phyloP scores from a whole-genome alignment of 2,113 vertebrate species.

The Lota lota region DNA sequence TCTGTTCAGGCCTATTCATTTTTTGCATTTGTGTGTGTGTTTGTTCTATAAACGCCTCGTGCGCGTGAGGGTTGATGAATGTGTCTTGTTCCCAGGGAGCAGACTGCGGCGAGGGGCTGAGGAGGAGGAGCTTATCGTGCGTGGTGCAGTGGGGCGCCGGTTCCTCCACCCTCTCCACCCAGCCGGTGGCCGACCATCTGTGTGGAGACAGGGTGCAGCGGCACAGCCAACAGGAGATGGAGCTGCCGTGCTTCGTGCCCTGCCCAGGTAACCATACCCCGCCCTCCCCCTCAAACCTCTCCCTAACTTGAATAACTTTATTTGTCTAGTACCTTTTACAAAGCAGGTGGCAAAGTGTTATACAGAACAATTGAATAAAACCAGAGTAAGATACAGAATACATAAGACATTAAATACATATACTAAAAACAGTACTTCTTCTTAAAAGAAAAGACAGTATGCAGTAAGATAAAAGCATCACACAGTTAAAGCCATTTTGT shows the following conservation, averaged over 20 bases:
- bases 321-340: too few relatives aligned
- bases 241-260: conserved; percentile 84
- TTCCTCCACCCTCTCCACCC: conserved; percentile 49
- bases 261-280: conserved; percentile 80
- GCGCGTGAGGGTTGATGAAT: not conserved
- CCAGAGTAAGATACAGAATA: too few relatives aligned
- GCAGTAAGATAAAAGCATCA: too few relatives aligned
- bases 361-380: conserved; percentile 7
- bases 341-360: not conserved
- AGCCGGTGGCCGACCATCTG: conserved; percentile 63
- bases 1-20: too few relatives aligned
- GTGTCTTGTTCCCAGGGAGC: conserved; percentile 73
- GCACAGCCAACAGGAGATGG: conserved; percentile 66
- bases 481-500: too few relatives aligned
- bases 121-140: conserved; percentile 81
- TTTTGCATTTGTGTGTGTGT: too few relatives aligned
- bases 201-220: conserved; percentile 77
- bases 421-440: too few relatives aligned
- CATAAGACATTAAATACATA: too few relatives aligned
- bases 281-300: not conserved
- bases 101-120: conserved; percentile 88
- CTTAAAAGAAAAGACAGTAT: too few relatives aligned
- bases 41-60: too few relatives aligned
- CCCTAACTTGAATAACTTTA: not conserved
- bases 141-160: conserved; percentile 76